phyloP scores from a whole-genome alignment of 2,113 vertebrate species.

The Pelmatolapia mariae region DNA sequence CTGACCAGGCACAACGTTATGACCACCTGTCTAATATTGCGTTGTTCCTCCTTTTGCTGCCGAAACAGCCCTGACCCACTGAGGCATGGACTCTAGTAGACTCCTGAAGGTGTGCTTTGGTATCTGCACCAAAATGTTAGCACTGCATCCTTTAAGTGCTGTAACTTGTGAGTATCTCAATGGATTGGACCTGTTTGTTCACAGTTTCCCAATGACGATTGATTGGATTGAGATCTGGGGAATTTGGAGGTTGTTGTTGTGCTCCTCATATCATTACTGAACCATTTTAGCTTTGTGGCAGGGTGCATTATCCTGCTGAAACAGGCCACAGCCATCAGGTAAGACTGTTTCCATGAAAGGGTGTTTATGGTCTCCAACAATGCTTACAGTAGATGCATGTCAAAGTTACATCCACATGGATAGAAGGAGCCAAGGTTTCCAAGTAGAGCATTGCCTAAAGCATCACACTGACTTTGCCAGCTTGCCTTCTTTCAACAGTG shows the following conservation, averaged over 20 bases:
- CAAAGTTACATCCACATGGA: background rate
- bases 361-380: background rate
- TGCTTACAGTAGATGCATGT: background rate
- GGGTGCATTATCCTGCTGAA: background rate
- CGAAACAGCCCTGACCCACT: accelerated
- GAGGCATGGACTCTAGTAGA: background rate
- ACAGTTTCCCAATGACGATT: accelerated
- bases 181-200: background rate
- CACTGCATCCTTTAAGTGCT: background rate
- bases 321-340: background rate
- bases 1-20: background rate
- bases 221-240: background rate
- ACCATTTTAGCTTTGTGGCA: background rate
- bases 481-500: background rate
- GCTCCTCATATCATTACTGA: background rate
- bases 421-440: background rate
- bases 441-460: background rate
- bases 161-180: background rate
- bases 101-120: background rate
- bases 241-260: background rate
- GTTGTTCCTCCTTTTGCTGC: background rate
- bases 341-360: background rate
- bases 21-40: background rate
- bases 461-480: background rate
- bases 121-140: background rate